Base-by-base conservation (phyloP, 1,140 invertebrate genomes). In the Drosophila albomicans region DNA sequence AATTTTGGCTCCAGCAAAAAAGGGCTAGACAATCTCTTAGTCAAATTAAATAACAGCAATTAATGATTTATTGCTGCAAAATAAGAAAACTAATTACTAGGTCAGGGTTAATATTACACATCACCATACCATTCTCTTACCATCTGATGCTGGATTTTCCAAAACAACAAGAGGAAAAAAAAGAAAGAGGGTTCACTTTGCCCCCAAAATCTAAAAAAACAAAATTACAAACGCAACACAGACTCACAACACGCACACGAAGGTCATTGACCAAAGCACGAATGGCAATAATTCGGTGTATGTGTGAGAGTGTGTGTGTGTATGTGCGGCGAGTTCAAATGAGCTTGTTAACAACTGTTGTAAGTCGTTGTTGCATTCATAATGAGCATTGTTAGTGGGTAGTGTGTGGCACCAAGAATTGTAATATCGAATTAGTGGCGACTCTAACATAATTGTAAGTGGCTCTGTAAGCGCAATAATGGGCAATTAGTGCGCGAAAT, bases 401-500 rank as follows among this genome's bases (percentile, higher is more conserved):
- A 41, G 7, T 41, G 38, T 45, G 38, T 64, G 30, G 49, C 62
- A 56, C 45, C 38, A 38, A 70, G 61, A 72, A 65, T 64, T 71
- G 67, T 58, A 58, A 70, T 63, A 41, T 56, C 58, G 28, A 20
- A 70, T 63, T 70, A 69, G 61, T 70, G 10, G 35, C 35, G 20
- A 4, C 59, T 54, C 65, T 62, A 74, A 25, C 20, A 25, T 25
- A 25, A 69, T 65, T 64, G 48, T 71, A 65, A 52, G 64, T 75
- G 35, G 35, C 35, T 38, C 41, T 65, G 70, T 49, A 59, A 75
- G 54, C 68, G 73, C 61, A 75, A 75, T 75, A 88, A 86, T 79
- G 72, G 76, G 82, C 82, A 86, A 86, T 86, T 86, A 87, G 79
- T 75, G 72, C 48, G 69, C 72, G 77, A 74, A 81, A 74, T 73